Percentiles rank a stretch among this genome's conserved stretches.
Conservation (phyloP, 2,797 vertebrate genomes). For the Geotrypetes seraphini region DNA sequence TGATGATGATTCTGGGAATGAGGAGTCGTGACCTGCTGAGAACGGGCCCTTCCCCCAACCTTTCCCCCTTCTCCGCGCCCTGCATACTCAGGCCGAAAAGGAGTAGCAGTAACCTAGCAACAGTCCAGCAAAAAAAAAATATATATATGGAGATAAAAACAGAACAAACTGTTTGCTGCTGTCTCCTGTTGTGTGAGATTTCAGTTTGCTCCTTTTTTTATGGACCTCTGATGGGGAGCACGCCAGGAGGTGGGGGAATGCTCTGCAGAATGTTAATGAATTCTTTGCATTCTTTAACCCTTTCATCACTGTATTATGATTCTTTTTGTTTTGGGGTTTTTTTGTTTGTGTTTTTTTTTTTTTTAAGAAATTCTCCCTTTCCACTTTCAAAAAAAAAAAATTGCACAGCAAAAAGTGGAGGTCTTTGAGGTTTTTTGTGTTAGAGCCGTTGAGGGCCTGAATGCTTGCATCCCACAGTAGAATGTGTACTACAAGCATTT, state of each 20-base stretch:
- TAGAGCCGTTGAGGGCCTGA: conserved; percentile 46
- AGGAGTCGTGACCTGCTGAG: conserved; percentile 79
- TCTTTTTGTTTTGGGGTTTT: conserved; percentile 23
- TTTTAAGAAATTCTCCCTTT: background rate
- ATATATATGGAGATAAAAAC: conserved; percentile 12
- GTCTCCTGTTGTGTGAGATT: conserved; percentile 47
- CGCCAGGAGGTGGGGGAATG: conserved; percentile 8
- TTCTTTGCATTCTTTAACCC: conserved; percentile 48
- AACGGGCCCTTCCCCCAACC: background rate
- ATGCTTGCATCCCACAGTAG: conserved; percentile 43
- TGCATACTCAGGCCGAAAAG: conserved; percentile 55
- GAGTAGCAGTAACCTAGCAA: conserved; percentile 49
- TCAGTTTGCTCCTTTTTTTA: conserved; percentile 46
- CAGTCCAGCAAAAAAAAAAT: conserved; percentile 42
- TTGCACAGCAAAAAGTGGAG: conserved; percentile 17
- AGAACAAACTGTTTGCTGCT: conserved; percentile 46
- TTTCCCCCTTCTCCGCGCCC: conserved; percentile 36
- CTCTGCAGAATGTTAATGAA: conserved; percentile 43
- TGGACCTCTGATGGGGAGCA: conserved; percentile 47
- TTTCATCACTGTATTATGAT: conserved; percentile 47
- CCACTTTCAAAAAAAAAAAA: conserved; percentile 15
- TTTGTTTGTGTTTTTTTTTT: conserved; percentile 5
- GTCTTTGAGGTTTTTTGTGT: conserved; percentile 40
- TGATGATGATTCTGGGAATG: conserved; percentile 93
- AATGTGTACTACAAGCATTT: conserved; percentile 49